Conservation (phyloP, 1,140 invertebrate genomes). For the Ridgeia piscesae region DNA sequence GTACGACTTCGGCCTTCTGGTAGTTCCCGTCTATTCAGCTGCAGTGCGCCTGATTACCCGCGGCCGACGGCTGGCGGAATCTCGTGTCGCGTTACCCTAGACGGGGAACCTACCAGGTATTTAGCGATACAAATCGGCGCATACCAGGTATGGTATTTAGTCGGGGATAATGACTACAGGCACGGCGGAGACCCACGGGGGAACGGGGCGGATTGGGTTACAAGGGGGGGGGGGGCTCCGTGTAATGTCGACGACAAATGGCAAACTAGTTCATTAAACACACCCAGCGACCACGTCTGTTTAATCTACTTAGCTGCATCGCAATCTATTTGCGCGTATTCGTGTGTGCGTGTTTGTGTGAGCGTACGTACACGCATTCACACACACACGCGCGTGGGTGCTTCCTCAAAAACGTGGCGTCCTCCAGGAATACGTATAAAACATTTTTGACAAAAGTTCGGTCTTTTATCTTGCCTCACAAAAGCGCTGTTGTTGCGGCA, state of each 20-base stretch:
- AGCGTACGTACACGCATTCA: not conserved
- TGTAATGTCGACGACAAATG: not conserved
- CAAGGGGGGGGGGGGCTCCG: not conserved
- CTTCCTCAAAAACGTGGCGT: not conserved
- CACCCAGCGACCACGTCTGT: not conserved
- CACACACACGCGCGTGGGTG: not conserved
- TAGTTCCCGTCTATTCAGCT: not conserved
- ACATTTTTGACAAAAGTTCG: not conserved
- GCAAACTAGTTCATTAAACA: not conserved
- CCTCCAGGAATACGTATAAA: not conserved
- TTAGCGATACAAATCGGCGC: not conserved
- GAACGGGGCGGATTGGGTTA: not conserved
- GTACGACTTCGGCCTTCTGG: not conserved
- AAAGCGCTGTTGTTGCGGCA: not conserved
- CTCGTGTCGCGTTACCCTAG: not conserved
- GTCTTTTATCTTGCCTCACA: not conserved
- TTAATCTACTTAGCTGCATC: not conserved
- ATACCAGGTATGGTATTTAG: conserved; percentile 5
- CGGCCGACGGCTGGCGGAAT: not conserved
- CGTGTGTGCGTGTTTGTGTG: not conserved
- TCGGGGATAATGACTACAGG: not conserved
- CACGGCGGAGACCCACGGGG: not conserved
- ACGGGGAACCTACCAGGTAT: not conserved
- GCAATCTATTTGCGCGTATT: not conserved
- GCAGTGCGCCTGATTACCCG: not conserved